Percentiles rank a stretch among this genome's conserved stretches.
These are phyloP conservation scores for Diabrotica balteata DNA, from an alignment of 2,888 invertebrate genomes.

Conservation along the genomic window DNA sequence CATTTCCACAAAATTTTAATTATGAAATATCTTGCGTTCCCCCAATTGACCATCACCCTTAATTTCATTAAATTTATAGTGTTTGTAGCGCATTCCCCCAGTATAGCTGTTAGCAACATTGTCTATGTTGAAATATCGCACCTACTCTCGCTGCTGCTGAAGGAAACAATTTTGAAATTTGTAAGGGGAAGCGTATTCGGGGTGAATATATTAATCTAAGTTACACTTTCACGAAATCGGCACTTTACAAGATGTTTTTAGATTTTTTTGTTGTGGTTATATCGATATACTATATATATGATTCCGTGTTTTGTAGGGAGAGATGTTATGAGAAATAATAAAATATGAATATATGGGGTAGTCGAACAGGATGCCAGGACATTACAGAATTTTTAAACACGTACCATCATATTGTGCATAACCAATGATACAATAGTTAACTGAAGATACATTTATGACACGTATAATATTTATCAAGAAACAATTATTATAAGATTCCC, in stretches of 20 bases:
- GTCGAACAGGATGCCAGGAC: too few species aligned
- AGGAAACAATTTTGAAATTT: constrained; percentile 39
- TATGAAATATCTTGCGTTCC: constrained; percentile 13
- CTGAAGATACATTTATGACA: too few species aligned
- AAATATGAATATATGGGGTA: background rate
- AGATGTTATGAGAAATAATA: background rate
- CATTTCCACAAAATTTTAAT: constrained; percentile 16
- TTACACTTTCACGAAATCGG: constrained; percentile 27
- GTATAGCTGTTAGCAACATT: constrained; percentile 24
- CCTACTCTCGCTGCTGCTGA: constrained; percentile 25
- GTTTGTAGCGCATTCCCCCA: constrained; percentile 11
- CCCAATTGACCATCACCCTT: constrained; percentile 21
- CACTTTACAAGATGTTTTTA: constrained; percentile 27
- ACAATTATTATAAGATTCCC: too few species aligned
- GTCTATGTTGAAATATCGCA: constrained; percentile 30
- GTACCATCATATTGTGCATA: too few species aligned
- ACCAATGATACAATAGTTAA: too few species aligned
- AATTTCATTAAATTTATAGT: constrained; percentile 29
- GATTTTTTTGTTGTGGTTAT: constrained; percentile 14
- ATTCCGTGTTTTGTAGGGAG: constrained; percentile 9
- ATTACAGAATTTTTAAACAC: too few species aligned
- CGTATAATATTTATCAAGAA: too few species aligned
- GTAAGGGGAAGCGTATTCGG: constrained; percentile 26
- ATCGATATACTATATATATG: constrained; percentile 10
- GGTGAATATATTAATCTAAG: constrained; percentile 36